Evolutionary conservation across 2,113 vertebrate species (phyloP).

Genomic region (Clarias gariepinus): DNA sequence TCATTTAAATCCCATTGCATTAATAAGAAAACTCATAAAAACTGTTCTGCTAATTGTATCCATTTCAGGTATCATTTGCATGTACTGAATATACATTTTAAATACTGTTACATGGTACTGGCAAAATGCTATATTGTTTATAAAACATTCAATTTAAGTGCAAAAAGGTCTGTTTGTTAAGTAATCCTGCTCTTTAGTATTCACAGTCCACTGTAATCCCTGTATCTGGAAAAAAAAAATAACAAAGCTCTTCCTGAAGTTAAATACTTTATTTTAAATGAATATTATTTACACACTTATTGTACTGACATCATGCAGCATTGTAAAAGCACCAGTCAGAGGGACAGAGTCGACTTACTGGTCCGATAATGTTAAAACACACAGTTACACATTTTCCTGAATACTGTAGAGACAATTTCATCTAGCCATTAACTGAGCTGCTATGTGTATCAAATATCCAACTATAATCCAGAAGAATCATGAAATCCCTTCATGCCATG

Average conservation of each 20-base stretch:
- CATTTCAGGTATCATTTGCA: neutral
- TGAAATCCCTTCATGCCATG: slow-evolving; percentile 75
- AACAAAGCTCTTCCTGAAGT: neutral
- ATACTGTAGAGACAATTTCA: neutral
- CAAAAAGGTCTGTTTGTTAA: neutral
- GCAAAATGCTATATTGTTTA: neutral
- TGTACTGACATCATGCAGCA: slow-evolving; percentile 10
- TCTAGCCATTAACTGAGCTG: neutral
- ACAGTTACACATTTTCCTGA: neutral
- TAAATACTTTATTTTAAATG: slow-evolving; percentile 29
- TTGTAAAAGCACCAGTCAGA: neutral
- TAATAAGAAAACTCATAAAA: neutral
- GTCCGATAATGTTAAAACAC: neutral
- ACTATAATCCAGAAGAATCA: neutral
- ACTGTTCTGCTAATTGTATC: too few species aligned
- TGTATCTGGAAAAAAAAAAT: neutral
- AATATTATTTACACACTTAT: slow-evolving; percentile 27
- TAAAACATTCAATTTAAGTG: neutral
- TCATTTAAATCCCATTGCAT: neutral
- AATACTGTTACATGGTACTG: neutral
- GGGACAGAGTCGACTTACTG: neutral
- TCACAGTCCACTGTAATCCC: slow-evolving; percentile 4
- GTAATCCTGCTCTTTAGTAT: neutral
- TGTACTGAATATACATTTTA: neutral
- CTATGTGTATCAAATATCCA: neutral